Evolutionary conservation across 2,888 invertebrate genomes (phyloP).

Genomic region (Pollenia griseotomentosa): DNA sequence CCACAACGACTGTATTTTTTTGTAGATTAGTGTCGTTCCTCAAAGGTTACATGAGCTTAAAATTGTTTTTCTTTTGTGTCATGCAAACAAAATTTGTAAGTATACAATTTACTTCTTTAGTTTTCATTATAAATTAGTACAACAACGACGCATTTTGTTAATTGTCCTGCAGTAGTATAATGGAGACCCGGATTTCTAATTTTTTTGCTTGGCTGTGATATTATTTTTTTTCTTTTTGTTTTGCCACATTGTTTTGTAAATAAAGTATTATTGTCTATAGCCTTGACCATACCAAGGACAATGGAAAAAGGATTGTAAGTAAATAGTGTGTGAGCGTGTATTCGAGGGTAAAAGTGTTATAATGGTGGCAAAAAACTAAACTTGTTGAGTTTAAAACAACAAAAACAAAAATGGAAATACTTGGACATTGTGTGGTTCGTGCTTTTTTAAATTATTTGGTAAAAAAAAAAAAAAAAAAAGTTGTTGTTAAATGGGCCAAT

Average conservation of each 20-base stretch:
- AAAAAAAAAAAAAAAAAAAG: background rate
- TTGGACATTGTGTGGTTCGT: background rate
- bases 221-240: background rate
- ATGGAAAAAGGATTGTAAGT: slow-evolving; percentile 64
- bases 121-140: slow-evolving; percentile 45
- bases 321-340: slow-evolving; percentile 15
- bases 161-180: slow-evolving; percentile 55
- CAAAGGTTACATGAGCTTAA: background rate
- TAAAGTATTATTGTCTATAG: slow-evolving; percentile 65
- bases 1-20: too few species aligned
- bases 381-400: slow-evolving; percentile 12
- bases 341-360: background rate
- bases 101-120: background rate
- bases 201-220: background rate
- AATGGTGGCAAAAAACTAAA: background rate
- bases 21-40: background rate
- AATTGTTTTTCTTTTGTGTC: background rate
- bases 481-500: background rate
- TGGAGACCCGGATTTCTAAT: slow-evolving; percentile 11
- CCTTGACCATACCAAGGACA: slow-evolving; percentile 76
- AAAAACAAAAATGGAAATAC: background rate
- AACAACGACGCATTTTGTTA: slow-evolving; percentile 44
- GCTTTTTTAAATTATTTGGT: background rate
- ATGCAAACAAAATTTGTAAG: background rate
- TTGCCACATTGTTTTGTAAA: slow-evolving; percentile 19